Base-by-base conservation (phyloP, 2,113 vertebrate species). In the Tragelaphus imberbis region DNA sequence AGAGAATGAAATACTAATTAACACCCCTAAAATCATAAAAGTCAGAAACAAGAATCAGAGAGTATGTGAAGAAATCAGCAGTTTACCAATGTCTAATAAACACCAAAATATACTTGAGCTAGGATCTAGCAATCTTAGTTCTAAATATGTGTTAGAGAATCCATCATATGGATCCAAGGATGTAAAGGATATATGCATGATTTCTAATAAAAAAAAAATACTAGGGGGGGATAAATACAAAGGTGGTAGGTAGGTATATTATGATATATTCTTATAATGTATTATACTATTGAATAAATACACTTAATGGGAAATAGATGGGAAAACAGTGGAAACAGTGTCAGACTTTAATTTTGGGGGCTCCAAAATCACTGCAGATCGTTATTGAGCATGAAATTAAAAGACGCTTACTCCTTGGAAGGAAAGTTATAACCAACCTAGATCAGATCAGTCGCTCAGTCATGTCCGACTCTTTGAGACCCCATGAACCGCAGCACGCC, bases 161-260 rank as follows among this genome's bases (percentile, higher is more conserved):
- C 33, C 10, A 36, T 91, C 15, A 59, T n/a, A 61, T 36, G 4
- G 28, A 8, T 13, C 2, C 6, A n/a, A 47, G 6, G 40, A 55
- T 53, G 36, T 44, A 91, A 91, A 68, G 19, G 15, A 63, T 84
- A 55, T 75, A 36, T 12, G n/a, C 5, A 75, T 27, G 4, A 47
- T 88, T 91, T 91, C 23, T 68, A 96, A 30, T 89, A 36, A 58
- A 84, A 4, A 40, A 40, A 44, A 44, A 44, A 93, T 27, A 80
- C 23, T 55, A 1, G 44, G 15, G 1, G 12, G 19, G 86, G 33
- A 33, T 68, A 79, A 68, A 80, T 75, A 47, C 58, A 44, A 36
- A 49, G 6, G 6, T 16, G 2, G 3, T 71, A 6, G 16, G 53
- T 3, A 36, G 16, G 6, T 12, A 81, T 59, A 63, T 49, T 82